Conservation (phyloP, 2,888 invertebrate genomes). For the Platerodrilus igneus region DNA sequence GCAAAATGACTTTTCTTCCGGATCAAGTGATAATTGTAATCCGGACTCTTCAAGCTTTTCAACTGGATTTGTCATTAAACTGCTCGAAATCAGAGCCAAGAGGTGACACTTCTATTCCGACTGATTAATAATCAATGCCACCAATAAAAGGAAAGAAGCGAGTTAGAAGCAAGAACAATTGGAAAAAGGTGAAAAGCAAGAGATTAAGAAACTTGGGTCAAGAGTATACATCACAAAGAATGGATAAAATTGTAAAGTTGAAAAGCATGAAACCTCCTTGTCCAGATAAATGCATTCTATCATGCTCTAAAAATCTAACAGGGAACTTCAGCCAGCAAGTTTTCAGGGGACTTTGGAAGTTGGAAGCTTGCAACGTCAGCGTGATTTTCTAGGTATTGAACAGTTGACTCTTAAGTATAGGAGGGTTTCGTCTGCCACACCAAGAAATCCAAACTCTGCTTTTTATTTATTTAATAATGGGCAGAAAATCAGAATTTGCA, state of each 20-base stretch:
- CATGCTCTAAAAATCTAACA: constrained; percentile 5
- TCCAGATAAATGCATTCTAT: constrained; percentile 6
- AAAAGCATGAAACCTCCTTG: constrained; percentile 5
- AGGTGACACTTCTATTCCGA: too few species aligned
- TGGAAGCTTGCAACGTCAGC: constrained; percentile 5
- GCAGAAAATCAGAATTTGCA: constrained; percentile 16
- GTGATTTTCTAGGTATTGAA: constrained; percentile 8
- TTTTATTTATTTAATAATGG: constrained; percentile 11
- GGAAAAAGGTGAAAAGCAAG: too few species aligned
- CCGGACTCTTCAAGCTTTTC: too few species aligned
- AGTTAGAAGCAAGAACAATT: too few species aligned
- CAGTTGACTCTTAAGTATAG: background rate
- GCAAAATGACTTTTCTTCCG: too few species aligned
- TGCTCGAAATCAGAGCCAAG: too few species aligned
- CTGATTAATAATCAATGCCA: too few species aligned
- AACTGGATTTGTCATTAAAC: too few species aligned
- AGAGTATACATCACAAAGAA: constrained; percentile 10
- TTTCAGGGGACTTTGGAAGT: constrained; percentile 5
- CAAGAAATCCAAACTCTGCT: constrained; percentile 6
- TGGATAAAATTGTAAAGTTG: constrained; percentile 5
- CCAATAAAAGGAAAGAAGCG: too few species aligned
- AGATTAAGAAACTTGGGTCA: too few species aligned
- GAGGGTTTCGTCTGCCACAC: background rate
- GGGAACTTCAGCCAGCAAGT: constrained; percentile 1
- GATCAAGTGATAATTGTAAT: too few species aligned